phyloP scores from a whole-genome alignment of 2,888 invertebrate species.

The Sphinx pinastri region DNA sequence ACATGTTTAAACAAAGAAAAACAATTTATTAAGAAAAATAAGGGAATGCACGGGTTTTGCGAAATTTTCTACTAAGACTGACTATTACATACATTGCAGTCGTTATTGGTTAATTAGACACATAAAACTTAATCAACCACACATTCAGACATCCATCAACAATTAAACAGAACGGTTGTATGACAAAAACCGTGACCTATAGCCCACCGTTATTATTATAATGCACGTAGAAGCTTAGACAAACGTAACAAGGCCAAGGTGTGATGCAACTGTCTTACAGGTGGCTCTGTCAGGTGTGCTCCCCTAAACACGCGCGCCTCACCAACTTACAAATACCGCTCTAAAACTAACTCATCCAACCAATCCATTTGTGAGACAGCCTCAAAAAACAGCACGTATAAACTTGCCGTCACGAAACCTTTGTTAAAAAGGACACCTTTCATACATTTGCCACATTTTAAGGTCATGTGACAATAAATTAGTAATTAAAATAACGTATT shows the following conservation, averaged over 20 bases:
- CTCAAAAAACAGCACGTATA: constrained; percentile 23
- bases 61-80: too few species aligned
- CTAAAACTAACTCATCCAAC: background rate
- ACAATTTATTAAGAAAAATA: too few species aligned
- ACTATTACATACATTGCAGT: too few species aligned
- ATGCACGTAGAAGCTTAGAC: constrained; percentile 43
- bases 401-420: constrained; percentile 38
- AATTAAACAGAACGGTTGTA: constrained; percentile 17
- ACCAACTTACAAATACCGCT: constrained; percentile 28
- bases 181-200: constrained; percentile 26
- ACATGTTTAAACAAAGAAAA: too few species aligned
- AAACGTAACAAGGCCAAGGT: constrained; percentile 57
- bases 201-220: constrained; percentile 27
- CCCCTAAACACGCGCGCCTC: constrained; percentile 50
- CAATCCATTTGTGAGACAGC: background rate
- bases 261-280: constrained; percentile 72
- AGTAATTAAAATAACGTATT: constrained; percentile 55
- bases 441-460: constrained; percentile 50
- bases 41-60: too few species aligned
- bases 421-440: constrained; percentile 54
- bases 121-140: constrained; percentile 8
- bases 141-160: constrained; percentile 11
- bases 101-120: background rate
- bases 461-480: constrained; percentile 53
- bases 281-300: constrained; percentile 66